Base-by-base conservation (phyloP, 2,797 vertebrate genomes). In the Linurgus olivaceus region DNA sequence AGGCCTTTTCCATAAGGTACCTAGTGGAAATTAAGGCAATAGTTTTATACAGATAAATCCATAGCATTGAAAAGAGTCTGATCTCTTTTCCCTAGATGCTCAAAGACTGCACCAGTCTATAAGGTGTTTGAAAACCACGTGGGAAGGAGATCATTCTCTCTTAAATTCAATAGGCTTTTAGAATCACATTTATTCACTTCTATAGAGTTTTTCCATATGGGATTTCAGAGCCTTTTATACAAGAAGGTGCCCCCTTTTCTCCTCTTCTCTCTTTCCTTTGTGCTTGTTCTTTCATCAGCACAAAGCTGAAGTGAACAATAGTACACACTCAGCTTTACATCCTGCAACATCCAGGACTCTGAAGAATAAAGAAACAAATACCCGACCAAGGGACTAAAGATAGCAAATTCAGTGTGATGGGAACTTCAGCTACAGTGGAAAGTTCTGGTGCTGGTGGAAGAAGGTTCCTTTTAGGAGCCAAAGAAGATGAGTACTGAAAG, bases 261-360 rank as follows among this genome's bases (percentile, higher is more conserved):
- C 38, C 38, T 87, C 51, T 94, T 31, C 48, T 70, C 45, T 88
- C 51, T 33, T 47, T 93, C 59, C 54, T 93, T 92, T 97, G 90
- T 93, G 48, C 50, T 38, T 85, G 50, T 28, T 65, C 89, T 96
- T 96, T 95, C 88, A 95, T 84, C 35, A 75, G 72, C 81, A 92
- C 91, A 95, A 95, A 95, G 94, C 84, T 74, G 38, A 87, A 93
- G 68, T n/a, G 94, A 95, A 95, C 88, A 96, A 95, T 92, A 88
- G 45, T 87, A 73, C 55, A 89, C 50, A 47, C 57, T 89, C 16
- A 0, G 71, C 75, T 91, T 95, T 94, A 80, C 75, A 75, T 65
- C 68, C 80, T 0, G 1, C 73, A 91, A 78, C 54, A 80, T 90
- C 70, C 73, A 88, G 79, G 48, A 73, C 70, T 68, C 76, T 35